Base-by-base conservation (phyloP, 2,113 vertebrate genomes). In the Fregata magnificens region DNA sequence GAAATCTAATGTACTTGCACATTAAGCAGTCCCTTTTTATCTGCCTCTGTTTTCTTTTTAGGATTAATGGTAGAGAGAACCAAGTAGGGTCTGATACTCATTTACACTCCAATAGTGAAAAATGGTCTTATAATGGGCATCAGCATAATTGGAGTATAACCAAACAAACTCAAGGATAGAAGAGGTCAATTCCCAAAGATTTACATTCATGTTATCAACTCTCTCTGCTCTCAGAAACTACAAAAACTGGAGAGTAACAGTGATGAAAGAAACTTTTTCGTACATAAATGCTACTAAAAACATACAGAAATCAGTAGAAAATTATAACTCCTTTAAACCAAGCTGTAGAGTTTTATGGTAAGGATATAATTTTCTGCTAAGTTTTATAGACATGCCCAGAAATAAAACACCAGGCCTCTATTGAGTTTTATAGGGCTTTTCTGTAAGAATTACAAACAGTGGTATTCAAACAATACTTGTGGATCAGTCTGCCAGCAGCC, bases 301-400 rank as follows among this genome's bases (percentile, higher is more conserved):
- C 87, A 82, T 28, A 86, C 16, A 93, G 63, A 94, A 96, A 92
- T 90, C 88, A 93, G 86, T 86, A 91, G 94, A 96, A 97, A 97
- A 96, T 93, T 94, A 92, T 71, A 95, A 96, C 90, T 94, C 74
- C 82, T 81, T 94, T 96, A 96, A 97, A 96, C 77, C 36, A 84
- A 88, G 86, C 83, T 82, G 66, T 82, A 94, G 88, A 88, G 87
- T 94, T 97, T 97, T 96, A 96, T 53, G 73, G 72, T 74, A 94
- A 90, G 83, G 77, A 96, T 76, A 92, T 97, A 95, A 96, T 97
- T 97, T 97, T 97, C 94, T 95, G 83, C 93, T 87, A 97, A 84
- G 69, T 95, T 97, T 95, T 95, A 97, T 86, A 84, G 94, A 83
- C 3, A 6, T 74, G 77, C 91, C 80, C 82, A 97, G 92, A 95